Conservation (phyloP, 2,113 vertebrate species). For the Salvelinus alpinus region DNA sequence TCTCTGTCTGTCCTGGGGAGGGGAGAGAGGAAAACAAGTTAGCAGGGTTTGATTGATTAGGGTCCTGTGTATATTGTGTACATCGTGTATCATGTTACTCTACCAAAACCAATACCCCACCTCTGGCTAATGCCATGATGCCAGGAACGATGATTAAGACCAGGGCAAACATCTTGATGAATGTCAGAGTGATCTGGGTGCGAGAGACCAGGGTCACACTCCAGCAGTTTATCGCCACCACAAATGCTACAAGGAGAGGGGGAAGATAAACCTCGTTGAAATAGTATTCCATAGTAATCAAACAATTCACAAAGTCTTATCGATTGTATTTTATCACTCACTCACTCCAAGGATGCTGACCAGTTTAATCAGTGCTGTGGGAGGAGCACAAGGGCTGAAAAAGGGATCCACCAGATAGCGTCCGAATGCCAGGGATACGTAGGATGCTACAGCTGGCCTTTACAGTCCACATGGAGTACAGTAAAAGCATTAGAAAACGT, state of each 20-base stretch:
- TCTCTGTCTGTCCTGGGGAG: conserved; percentile 76
- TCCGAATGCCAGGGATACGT: conserved; percentile 83
- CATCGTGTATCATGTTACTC: background rate
- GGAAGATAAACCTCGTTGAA: background rate
- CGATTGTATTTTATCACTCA: conserved; percentile 67
- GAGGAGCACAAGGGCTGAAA: conserved; percentile 80
- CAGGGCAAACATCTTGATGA: conserved; percentile 81
- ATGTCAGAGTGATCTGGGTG: conserved; percentile 76
- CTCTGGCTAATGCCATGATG: conserved; percentile 78
- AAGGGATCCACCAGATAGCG: conserved; percentile 84
- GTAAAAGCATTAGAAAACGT: background rate
- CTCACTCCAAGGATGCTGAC: conserved; percentile 80
- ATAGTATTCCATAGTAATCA: background rate
- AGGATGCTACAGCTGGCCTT: conserved; percentile 82
- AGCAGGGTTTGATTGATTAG: background rate
- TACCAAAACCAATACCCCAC: conserved; percentile 52
- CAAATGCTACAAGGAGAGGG: conserved; percentile 65
- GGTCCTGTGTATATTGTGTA: background rate
- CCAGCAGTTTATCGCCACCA: conserved; percentile 85
- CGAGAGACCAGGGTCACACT: conserved; percentile 81
- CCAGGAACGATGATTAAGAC: conserved; percentile 84
- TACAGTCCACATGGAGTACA: background rate
- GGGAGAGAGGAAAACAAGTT: background rate
- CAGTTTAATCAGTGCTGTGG: conserved; percentile 72
- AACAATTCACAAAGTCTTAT: background rate